Evolutionary conservation across 2,888 invertebrate genomes (phyloP).

Genomic region (Himalopsyche tibetana): DNA sequence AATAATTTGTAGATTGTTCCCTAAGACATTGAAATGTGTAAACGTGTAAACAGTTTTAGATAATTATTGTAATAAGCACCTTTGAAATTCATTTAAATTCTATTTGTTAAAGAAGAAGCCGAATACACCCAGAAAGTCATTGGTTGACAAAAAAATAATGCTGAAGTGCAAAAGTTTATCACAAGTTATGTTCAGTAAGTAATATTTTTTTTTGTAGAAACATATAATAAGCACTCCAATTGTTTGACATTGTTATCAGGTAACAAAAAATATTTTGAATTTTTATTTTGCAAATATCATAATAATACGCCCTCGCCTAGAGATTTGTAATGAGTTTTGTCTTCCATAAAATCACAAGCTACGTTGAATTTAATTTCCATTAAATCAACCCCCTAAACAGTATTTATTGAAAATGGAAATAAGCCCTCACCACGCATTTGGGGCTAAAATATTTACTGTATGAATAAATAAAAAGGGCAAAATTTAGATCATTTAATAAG

Average conservation of each 20-base stretch:
- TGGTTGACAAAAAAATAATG: too few relatives aligned
- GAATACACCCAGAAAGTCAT: too few relatives aligned
- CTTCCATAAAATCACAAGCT: background rate
- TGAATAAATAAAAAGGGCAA: background rate
- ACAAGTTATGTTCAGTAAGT: background rate
- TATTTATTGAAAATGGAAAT: conserved; percentile 16
- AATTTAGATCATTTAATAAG: background rate
- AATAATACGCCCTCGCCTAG: background rate
- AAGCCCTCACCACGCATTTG: background rate
- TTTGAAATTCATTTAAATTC: too few relatives aligned
- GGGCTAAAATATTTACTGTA: background rate
- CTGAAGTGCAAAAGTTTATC: background rate
- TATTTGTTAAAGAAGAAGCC: too few relatives aligned
- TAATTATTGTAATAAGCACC: too few relatives aligned
- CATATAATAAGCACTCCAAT: background rate
- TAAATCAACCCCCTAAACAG: background rate
- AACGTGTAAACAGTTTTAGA: too few relatives aligned
- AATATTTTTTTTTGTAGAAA: background rate
- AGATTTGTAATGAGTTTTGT: conserved; percentile 19
- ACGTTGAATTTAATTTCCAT: background rate
- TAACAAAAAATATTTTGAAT: background rate
- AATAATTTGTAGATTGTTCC: too few relatives aligned
- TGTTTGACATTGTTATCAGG: background rate
- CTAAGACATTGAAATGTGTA: too few relatives aligned
- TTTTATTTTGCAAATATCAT: background rate